phyloP scores from a whole-genome alignment of 2,113 vertebrate genomes.

The Elephas maximus region DNA sequence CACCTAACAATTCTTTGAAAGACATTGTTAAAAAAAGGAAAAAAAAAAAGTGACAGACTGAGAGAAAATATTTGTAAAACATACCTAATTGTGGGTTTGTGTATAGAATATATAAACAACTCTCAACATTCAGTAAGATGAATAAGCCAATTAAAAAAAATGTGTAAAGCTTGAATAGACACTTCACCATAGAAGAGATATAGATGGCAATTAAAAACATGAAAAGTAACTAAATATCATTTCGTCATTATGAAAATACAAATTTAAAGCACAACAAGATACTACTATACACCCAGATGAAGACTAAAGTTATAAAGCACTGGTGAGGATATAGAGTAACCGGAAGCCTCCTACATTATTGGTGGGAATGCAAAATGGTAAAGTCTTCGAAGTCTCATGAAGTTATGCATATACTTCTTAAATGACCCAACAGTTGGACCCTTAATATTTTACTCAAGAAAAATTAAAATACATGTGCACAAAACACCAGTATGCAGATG shows the following conservation, averaged over 20 bases:
- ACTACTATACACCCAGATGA: neutral
- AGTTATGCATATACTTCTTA: neutral
- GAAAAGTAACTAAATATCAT: neutral
- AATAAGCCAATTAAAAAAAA: neutral
- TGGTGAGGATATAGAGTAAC: neutral
- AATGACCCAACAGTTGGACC: neutral
- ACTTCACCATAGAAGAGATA: neutral
- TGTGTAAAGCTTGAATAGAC: neutral
- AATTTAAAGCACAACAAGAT: slow-evolving; percentile 17
- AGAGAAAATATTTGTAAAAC: neutral
- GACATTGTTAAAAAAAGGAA: neutral
- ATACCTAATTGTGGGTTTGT: neutral
- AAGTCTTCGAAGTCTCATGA: neutral
- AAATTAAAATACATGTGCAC: neutral
- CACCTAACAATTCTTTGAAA: too few species aligned
- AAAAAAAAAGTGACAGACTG: neutral
- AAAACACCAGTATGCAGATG: neutral
- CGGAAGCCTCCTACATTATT: neutral
- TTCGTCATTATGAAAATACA: neutral
- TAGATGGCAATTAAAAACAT: neutral
- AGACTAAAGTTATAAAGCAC: neutral
- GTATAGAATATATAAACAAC: neutral
- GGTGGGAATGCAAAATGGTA: neutral
- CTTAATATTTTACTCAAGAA: slow-evolving; percentile 13
- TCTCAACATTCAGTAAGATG: slow-evolving; percentile 6